phyloP scores from a whole-genome alignment of 2,797 vertebrate species.

The Furcifer pardalis region DNA sequence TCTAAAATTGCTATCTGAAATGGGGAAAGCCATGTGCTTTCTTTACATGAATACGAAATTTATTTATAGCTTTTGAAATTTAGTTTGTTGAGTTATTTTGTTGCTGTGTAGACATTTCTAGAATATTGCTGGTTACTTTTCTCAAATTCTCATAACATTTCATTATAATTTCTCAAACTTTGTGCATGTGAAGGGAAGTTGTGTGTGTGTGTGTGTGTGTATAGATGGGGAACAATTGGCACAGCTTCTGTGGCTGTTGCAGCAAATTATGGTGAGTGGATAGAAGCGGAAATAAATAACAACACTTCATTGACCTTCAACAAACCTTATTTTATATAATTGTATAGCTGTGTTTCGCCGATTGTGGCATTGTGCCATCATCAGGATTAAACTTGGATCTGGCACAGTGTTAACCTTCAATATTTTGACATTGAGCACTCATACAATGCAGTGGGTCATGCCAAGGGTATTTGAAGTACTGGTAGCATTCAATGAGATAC shows the following conservation, averaged over 20 bases:
- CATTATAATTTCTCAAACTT: neutral
- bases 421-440: neutral
- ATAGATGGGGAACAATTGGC: neutral
- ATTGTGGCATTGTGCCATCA: conserved; percentile 1
- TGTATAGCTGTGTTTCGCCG: conserved; percentile 20
- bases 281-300: conserved; percentile 3
- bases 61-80: neutral
- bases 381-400: neutral
- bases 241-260: neutral
- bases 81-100: neutral
- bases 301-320: conserved; percentile 26
- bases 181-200: neutral
- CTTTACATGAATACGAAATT: neutral
- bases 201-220: no score
- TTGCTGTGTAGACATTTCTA: neutral
- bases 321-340: conserved; percentile 20
- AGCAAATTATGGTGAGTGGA: conserved; percentile 16
- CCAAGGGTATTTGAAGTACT: neutral
- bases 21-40: neutral
- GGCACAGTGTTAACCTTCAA: neutral
- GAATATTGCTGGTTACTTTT: no score
- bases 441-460: neutral
- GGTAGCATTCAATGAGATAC: no score
- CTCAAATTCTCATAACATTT: no score
- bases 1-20: neutral